phyloP scores from a whole-genome alignment of 2,797 vertebrate species.

The Graptemys geographica region DNA sequence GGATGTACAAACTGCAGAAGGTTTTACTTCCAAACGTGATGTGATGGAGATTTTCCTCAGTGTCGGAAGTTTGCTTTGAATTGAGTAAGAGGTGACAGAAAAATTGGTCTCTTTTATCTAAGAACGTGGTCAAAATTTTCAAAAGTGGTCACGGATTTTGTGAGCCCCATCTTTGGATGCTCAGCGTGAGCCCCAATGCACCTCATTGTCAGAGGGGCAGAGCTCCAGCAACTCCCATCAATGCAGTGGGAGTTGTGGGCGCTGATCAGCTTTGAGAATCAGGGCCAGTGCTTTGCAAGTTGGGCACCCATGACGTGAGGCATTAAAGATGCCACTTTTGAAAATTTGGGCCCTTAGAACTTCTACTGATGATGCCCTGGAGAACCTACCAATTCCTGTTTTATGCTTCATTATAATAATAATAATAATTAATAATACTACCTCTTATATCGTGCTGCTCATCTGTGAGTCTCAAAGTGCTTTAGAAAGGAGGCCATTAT shows the following conservation, averaged over 20 bases:
- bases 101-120: constrained; percentile 7
- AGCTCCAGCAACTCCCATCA: accelerated
- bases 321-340: background rate
- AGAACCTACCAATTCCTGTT: background rate
- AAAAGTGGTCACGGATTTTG: background rate
- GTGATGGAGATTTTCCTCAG: constrained; percentile 16
- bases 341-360: background rate
- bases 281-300: accelerated
- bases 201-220: background rate
- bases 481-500: background rate
- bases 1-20: background rate
- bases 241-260: background rate
- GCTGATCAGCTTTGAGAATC: background rate
- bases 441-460: accelerated
- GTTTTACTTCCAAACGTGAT: background rate
- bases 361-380: background rate
- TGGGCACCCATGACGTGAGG: background rate
- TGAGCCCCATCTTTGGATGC: background rate
- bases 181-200: background rate
- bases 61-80: background rate
- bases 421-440: background rate
- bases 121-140: background rate
- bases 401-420: background rate
- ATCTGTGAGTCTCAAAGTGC: background rate
- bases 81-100: background rate